Base-by-base conservation (phyloP, 2,113 vertebrate genomes). In the Dicentrarchus labrax region DNA sequence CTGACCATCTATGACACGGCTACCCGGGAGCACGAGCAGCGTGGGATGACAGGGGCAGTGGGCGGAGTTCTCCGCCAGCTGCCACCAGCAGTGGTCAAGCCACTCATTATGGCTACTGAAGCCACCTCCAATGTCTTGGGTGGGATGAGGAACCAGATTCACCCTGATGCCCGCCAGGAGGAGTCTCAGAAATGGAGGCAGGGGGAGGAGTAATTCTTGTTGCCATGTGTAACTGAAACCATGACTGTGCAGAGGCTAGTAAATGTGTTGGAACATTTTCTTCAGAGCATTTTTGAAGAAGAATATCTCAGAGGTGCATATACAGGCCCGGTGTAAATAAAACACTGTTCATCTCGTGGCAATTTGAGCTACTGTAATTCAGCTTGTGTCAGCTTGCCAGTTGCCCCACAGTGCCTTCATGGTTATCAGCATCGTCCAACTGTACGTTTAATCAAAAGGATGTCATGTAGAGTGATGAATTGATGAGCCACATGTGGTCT, bases 111-210 rank as follows among this genome's bases (percentile, higher is more conserved):
- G 51, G 98, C 98, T 71, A 99, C 98, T 0, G 98, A 99, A 86
- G 98, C 98, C 4, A 99, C 98, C 0, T 98, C 98, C 12, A 99
- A 99, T 1, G 98, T 99, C 43, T 80, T 99, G 41, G 98, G 97
- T 3, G 98, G 98, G 68, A 99, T 99, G 98, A 96, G 98, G 86
- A 99, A 99, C 95, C 98, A 99, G 88, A 99, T 99, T 66, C 95
- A 98, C 79, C 98, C 98, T 0, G 98, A 99, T 7, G 98, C 97
- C 0, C 96, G 98, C 38, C 98, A 99, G 72, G 98, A 99, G 66
- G 98, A 99, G 80, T 97, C 98, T 2, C 98, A 99, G 94, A 99
- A 99, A 45, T 99, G 98, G 98, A 97, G 97, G 73, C 96, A 96
- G 1, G 97, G 95, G 15, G 97, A 98, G 19, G 97, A 97, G 22